phyloP scores from a whole-genome alignment of 1,140 invertebrate genomes.

The Lucilia cuprina region DNA sequence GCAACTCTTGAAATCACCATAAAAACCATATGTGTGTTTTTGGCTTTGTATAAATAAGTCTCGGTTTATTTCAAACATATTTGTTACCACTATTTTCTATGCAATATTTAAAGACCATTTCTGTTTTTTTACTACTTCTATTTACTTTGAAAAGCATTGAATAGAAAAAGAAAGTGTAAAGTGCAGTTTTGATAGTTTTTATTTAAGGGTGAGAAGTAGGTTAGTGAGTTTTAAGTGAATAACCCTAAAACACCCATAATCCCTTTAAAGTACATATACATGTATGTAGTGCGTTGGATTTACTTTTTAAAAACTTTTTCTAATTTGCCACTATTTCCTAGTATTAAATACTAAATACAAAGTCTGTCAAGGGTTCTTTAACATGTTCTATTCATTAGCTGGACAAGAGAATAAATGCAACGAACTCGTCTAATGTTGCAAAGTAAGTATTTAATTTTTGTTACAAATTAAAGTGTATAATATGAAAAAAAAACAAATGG shows the following conservation, averaged over 20 bases:
- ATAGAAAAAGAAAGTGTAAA: background rate
- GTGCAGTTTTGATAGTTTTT: background rate
- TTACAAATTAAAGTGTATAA: background rate
- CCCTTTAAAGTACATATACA: background rate
- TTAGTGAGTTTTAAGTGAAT: background rate
- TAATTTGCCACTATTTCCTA: background rate
- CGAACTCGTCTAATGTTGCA: background rate
- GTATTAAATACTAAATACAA: background rate
- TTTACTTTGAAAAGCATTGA: background rate
- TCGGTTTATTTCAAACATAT: background rate
- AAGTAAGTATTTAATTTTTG: background rate
- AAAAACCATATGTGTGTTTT: slow-evolving; percentile 2
- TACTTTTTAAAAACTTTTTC: background rate
- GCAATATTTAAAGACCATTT: background rate
- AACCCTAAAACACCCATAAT: background rate
- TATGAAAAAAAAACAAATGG: background rate
- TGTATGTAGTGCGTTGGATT: background rate
- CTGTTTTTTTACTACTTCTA: background rate
- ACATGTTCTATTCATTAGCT: background rate
- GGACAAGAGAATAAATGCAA: background rate
- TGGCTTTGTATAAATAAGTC: too few species aligned
- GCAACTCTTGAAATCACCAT: background rate
- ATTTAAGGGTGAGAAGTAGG: background rate
- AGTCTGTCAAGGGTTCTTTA: background rate
- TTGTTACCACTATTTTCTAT: background rate